Evolutionary conservation across 2,797 vertebrate genomes (phyloP), one percentile per base, ranked within the genome.

Genomic region (Nannoperca australis): DNA sequence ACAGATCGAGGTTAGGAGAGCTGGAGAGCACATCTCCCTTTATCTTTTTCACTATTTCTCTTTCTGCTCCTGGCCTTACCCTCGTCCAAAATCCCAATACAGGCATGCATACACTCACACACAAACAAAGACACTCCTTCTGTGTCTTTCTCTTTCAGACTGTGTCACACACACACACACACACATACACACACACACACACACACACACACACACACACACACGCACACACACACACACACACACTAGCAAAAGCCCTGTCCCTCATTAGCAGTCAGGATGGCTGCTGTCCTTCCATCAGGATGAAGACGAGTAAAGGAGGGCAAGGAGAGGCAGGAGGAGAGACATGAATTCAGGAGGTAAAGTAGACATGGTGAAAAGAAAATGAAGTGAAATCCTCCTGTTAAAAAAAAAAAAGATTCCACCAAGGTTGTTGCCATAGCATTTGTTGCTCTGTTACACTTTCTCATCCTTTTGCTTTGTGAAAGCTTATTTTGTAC

Each of bases 181-280:
- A n/a, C 59, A 69, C 68, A 62, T 51, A 50, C 61, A 68, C 53
- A 75, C 36, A n/a, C 59, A 69, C 68, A 62, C 65, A 67, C 62
- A 80, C n/a, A 73, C 56, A 50, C 61, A 69, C 53, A 75, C 36
- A n/a, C 59, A 69, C 68, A 62, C 61, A 67, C 62, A 80, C n/a
- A 73, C 54, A 30, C 32, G 32, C 56, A 50, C 61, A 68, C 53
- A 75, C 27, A n/a, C 59, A 69, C 68, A 62, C 65, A 67, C 62
- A 79, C n/a, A 73, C n/a, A 36, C 64, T 2, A 61, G 65, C 70
- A 45, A 81, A 84, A 81, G 70, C 73, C 60, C 73, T 32, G 72
- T 76, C 78, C 76, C 92, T 94, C 85, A 93, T 93, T 93, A 92
- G 91, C 89, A 93, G 93, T 92, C 92, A 82, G 80, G 79, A 45